Percentiles rank a stretch among this genome's conserved stretches.
These are phyloP conservation scores for Bothrops jararaca DNA, from an alignment of 2,113 vertebrate genomes.

Conservation along the genomic window DNA sequence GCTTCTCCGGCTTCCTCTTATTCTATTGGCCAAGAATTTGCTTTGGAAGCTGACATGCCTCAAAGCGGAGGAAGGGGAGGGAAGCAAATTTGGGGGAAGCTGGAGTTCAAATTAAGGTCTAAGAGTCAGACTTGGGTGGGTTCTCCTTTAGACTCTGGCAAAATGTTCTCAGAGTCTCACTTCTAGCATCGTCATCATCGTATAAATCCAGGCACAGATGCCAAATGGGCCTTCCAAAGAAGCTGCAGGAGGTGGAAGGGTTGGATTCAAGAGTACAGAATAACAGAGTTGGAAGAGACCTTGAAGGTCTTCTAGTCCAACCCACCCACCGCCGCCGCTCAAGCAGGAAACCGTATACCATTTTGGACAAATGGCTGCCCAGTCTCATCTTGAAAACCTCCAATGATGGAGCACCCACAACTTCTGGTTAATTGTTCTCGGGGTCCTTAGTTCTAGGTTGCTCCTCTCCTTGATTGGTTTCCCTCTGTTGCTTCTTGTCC, in stretches of 20 bases:
- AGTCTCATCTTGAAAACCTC: too few species aligned
- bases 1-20: background rate
- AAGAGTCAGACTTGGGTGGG: background rate
- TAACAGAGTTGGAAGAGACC: background rate
- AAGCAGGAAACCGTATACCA: background rate
- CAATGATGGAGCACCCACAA: too few species aligned
- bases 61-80: background rate
- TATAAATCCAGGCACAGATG: background rate
- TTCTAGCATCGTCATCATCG: background rate
- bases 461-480: too few species aligned
- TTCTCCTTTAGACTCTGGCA: background rate
- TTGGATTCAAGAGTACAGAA: background rate
- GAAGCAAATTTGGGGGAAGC: background rate
- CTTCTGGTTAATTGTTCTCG: too few species aligned
- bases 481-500: too few species aligned
- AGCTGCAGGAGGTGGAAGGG: background rate
- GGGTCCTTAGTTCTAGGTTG: too few species aligned
- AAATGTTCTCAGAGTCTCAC: background rate
- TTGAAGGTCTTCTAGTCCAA: background rate
- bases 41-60: background rate
- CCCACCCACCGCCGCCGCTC: too few species aligned
- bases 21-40: background rate
- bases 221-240: background rate
- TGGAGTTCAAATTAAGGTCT: background rate
- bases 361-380: too few species aligned